phyloP scores from a whole-genome alignment of 2,797 vertebrate species.

The Denticeps clupeoides region DNA sequence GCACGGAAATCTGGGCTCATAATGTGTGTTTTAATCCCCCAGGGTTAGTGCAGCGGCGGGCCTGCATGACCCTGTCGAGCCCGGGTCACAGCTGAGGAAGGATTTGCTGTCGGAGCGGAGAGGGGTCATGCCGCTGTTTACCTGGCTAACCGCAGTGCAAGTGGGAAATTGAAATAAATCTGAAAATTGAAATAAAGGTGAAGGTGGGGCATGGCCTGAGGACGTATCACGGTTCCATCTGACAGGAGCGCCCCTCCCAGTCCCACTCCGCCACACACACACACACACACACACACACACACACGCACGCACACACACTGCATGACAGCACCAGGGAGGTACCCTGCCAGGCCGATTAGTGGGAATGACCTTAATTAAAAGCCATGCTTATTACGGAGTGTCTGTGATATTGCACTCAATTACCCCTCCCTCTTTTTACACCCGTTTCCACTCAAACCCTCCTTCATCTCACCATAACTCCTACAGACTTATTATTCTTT shows the following conservation, averaged over 20 bases:
- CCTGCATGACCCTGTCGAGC: not conserved
- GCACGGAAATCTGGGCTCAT: too few relatives aligned
- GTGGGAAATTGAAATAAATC: constrained; percentile 14
- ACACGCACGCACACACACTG: not conserved
- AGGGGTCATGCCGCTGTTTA: constrained; percentile 13
- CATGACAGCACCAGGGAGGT: not conserved
- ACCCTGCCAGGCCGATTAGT: constrained; percentile 14
- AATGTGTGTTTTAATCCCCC: too few relatives aligned
- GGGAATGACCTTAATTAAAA: constrained; percentile 22
- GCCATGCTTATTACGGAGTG: constrained; percentile 19
- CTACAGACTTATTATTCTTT: constrained; percentile 47
- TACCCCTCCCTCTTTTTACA: constrained; percentile 35
- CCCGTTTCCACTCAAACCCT: constrained; percentile 27
- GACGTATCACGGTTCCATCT: constrained; percentile 18
- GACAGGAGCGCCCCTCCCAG: constrained; percentile 19
- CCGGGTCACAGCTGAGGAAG: not conserved
- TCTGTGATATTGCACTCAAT: constrained; percentile 19
- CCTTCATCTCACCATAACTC: constrained; percentile 14
- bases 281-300: constrained; percentile 4
- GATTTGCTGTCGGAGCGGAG: not conserved
- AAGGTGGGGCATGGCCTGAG: constrained; percentile 27
- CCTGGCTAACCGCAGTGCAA: constrained; percentile 11
- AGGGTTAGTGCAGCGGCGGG: constrained; percentile 13
- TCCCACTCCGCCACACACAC: constrained; percentile 8
- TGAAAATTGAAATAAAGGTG: constrained; percentile 27